Evolutionary conservation across 1,140 invertebrate species (phyloP).

Genomic region (Cephus cinctus): DNA sequence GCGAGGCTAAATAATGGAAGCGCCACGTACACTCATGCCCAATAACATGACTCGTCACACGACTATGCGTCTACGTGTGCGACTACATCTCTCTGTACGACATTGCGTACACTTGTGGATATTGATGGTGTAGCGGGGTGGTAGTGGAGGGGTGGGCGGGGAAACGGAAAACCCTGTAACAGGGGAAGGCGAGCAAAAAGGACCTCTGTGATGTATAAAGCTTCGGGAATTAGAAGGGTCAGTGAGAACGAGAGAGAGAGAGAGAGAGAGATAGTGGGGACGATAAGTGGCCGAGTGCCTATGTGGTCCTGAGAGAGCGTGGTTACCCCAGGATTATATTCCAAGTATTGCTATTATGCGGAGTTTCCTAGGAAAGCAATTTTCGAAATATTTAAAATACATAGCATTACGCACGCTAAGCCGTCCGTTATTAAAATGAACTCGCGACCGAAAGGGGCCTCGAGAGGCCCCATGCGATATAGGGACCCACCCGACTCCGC

Average conservation of each 20-base stretch:
- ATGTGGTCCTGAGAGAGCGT: slow-evolving; percentile 30
- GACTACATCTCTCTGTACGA: slow-evolving; percentile 1
- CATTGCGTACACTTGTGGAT: slow-evolving; percentile 23
- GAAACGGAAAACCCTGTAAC: not conserved
- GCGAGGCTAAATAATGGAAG: no score
- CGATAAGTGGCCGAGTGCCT: slow-evolving; percentile 39
- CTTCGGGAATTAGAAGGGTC: not conserved
- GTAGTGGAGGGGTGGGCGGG: slow-evolving; percentile 19
- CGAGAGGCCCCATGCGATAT: no score
- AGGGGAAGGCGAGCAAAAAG: not conserved
- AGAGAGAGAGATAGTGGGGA: slow-evolving; percentile 14
- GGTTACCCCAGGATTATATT: slow-evolving; percentile 48
- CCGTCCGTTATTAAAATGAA: slow-evolving; percentile 49
- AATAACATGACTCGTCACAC: no score
- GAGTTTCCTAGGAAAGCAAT: slow-evolving; percentile 54
- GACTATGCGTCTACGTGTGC: no score
- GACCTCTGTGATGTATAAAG: no score
- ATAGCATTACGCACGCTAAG: slow-evolving; percentile 46
- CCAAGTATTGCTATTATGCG: slow-evolving; percentile 52
- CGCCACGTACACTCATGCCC: no score
- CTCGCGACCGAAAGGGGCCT: not conserved
- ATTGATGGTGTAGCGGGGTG: slow-evolving; percentile 28
- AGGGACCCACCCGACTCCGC: no score
- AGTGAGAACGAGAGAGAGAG: not conserved
- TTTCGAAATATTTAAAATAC: slow-evolving; percentile 56